Base-by-base conservation (phyloP, 2,797 vertebrate species). In the Eptatretus atami region DNA sequence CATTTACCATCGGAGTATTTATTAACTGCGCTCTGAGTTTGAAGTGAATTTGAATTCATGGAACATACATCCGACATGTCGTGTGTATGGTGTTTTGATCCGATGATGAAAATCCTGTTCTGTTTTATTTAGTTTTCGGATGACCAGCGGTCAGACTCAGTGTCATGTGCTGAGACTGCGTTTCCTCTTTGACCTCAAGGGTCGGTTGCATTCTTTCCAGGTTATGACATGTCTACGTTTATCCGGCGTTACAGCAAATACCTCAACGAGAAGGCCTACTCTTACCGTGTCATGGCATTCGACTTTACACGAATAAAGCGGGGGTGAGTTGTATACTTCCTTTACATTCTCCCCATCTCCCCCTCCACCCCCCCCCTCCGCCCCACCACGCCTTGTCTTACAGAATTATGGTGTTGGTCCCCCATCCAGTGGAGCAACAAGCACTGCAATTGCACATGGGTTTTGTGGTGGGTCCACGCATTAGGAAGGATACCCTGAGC, bases 221-320 rank as follows among this genome's bases (percentile, higher is more conserved):
- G 84, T 69, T 86, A 82, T 65, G 76, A 86, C 74, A 90, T 92
- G 86, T 94, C 86, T 64, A 79, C 79, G 64, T 93, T 92, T 77
- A 93, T 94, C 73, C 78, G 86, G 65, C 74, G 83, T 63, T 90
- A 93, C 69, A 88, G 88, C 76, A 81, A 79, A 70, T 94, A 88
- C 74, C 78, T 93, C 78, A 94, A 92, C 63, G 86, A 93, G 76
- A 94, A 90, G 77, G 86, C 84, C 69, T 80, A 92, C 70, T 82
- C 85, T 13, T 95, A 84, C 71, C 78, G 86, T 70, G 79, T 85
- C 71, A 81, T 92, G 69, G 79, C 83, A 63, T 82, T 82, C 71
- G 88, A 94, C 75, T 84, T 94, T 77, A 90, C 85, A 74, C 92
- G 94, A 79, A 82, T 81, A 82, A 93, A 86, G 73, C 78, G 81